Percentiles rank a stretch among this genome's conserved stretches.
Evolutionary conservation across 2,888 invertebrate species (phyloP).

Genomic region (Leucozona laternaria): DNA sequence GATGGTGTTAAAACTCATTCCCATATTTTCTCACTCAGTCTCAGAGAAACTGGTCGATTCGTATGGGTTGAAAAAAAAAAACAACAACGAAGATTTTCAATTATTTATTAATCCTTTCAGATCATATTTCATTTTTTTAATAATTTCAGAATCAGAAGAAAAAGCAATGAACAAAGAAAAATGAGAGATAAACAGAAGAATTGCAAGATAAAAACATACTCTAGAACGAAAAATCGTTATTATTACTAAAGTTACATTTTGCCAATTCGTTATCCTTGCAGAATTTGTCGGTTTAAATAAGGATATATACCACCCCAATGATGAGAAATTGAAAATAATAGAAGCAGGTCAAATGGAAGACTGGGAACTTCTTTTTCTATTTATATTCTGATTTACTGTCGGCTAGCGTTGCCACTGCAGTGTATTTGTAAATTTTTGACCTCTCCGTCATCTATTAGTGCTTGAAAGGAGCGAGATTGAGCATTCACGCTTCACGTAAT

Average conservation of each 20-base stretch:
- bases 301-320: not conserved
- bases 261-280: not conserved
- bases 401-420: not conserved
- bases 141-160: constrained; percentile 6
- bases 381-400: not conserved
- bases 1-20: constrained; percentile 29
- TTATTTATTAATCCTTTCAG: constrained; percentile 38
- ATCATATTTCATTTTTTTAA: constrained; percentile 46
- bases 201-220: not conserved
- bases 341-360: not conserved
- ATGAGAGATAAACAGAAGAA: not conserved
- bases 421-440: too few species aligned
- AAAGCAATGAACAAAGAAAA: not conserved
- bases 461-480: too few species aligned
- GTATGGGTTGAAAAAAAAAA: too few species aligned
- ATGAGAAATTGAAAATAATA: constrained; percentile 43
- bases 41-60: not conserved
- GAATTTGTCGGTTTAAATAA: not conserved
- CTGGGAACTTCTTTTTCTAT: not conserved
- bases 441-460: too few species aligned
- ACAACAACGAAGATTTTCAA: not conserved
- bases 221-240: constrained; percentile 39
- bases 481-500: too few species aligned
- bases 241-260: not conserved
- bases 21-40: constrained; percentile 30